Conservation (phyloP, 2,888 invertebrate genomes). For the Eremobia ochroleuca region DNA sequence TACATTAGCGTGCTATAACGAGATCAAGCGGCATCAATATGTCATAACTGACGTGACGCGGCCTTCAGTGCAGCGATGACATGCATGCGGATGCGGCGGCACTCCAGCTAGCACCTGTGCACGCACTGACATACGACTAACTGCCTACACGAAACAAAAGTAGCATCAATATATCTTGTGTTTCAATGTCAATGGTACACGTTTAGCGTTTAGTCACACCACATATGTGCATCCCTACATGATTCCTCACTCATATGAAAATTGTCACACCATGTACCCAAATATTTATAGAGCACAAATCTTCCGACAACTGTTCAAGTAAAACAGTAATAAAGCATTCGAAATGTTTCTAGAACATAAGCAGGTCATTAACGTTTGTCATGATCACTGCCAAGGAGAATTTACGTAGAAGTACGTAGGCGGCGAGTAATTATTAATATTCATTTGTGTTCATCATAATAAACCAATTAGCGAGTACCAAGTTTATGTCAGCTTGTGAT, state of each 20-base stretch:
- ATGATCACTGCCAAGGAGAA: slow-evolving; percentile 86
- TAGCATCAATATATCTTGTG: slow-evolving; percentile 75
- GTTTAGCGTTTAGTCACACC: slow-evolving; percentile 61
- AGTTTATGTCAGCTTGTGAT: slow-evolving; percentile 35
- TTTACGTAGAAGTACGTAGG: slow-evolving; percentile 73
- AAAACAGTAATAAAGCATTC: slow-evolving; percentile 69
- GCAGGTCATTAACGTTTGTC: slow-evolving; percentile 85
- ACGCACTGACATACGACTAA: slow-evolving; percentile 70
- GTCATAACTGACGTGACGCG: slow-evolving; percentile 63
- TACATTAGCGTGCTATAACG: slow-evolving; percentile 67
- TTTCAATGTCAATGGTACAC: slow-evolving; percentile 76
- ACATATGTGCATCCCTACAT: slow-evolving; percentile 37
- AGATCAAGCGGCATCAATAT: slow-evolving; percentile 70
- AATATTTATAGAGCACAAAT: slow-evolving; percentile 56
- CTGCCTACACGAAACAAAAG: slow-evolving; percentile 71
- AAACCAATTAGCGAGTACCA: slow-evolving; percentile 63
- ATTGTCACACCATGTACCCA: slow-evolving; percentile 22
- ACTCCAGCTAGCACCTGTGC: slow-evolving; percentile 74
- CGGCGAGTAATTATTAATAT: slow-evolving; percentile 68
- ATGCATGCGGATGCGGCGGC: slow-evolving; percentile 63
- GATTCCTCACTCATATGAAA: slow-evolving; percentile 54
- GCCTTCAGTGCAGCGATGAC: slow-evolving; percentile 63
- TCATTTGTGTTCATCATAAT: slow-evolving; percentile 63
- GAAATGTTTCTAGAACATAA: slow-evolving; percentile 78
- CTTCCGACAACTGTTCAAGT: slow-evolving; percentile 50